Conservation (phyloP, 2,113 vertebrate species). For the Marmota monax region DNA sequence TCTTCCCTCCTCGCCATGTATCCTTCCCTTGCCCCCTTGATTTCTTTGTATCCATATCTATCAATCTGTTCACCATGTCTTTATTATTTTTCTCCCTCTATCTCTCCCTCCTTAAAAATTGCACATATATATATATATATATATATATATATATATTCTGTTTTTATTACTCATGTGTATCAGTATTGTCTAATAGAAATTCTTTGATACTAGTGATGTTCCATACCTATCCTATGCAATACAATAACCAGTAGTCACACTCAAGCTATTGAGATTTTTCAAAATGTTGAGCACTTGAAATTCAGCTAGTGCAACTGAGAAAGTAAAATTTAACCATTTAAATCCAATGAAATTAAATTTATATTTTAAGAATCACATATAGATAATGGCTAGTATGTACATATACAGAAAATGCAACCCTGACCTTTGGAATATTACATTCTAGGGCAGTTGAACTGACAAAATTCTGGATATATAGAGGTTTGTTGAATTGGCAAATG, state of each 20-base stretch:
- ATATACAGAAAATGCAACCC: neutral
- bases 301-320: neutral
- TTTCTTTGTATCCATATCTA: neutral
- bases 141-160: neutral
- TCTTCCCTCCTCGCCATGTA: rapidly evolving
- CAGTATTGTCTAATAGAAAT: neutral
- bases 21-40: rapidly evolving
- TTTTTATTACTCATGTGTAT: neutral
- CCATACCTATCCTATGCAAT: neutral
- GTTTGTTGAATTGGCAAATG: neutral
- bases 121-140: too few species aligned
- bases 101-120: neutral
- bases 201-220: neutral
- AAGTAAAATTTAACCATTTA: neutral
- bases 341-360: slow-evolving; percentile 39
- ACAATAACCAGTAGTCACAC: too few species aligned
- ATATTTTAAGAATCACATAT: neutral
- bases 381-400: neutral
- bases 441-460: neutral
- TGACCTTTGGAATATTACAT: neutral
- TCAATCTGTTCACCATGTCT: neutral
- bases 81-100: neutral
- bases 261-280: neutral
- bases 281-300: neutral
- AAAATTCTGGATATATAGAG: neutral